A percentile compares a stretch with the other conserved stretches of the same genome.
These are phyloP conservation scores for Torymus aiolomorphi DNA, from an alignment of 2,888 invertebrate species.

Conservation along the genomic window DNA sequence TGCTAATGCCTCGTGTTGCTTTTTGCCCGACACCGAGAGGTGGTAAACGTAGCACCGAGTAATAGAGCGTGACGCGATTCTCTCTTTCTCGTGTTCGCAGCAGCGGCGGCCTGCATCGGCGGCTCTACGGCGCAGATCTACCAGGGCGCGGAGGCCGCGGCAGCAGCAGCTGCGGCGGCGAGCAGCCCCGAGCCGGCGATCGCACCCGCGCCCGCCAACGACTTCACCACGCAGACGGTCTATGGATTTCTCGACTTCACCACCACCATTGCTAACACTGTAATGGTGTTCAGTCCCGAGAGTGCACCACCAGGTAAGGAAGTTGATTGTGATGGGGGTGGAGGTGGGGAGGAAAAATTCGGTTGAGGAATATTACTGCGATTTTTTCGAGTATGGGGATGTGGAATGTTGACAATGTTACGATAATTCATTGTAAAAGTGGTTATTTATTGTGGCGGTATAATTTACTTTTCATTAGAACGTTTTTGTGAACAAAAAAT, in stretches of 20 bases:
- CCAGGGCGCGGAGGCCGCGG: conserved; percentile 53
- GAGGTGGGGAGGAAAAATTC: not conserved
- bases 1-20: too few species aligned
- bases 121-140: conserved; percentile 60
- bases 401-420: too few species aligned
- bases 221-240: conserved; percentile 90
- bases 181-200: conserved; percentile 46
- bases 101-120: conserved; percentile 56
- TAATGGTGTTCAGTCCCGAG: conserved; percentile 95
- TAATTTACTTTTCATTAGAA: too few species aligned
- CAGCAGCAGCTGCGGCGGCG: conserved; percentile 46
- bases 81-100: conserved; percentile 18
- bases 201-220: conserved; percentile 62
- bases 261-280: conserved; percentile 94
- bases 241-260: conserved; percentile 96
- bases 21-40: too few species aligned
- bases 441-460: too few species aligned
- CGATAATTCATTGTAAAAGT: too few species aligned
- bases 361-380: too few species aligned
- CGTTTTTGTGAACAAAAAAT: too few species aligned
- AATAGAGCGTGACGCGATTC: too few species aligned
- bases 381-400: too few species aligned
- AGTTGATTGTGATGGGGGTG: not conserved
- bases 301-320: conserved; percentile 83
- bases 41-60: too few species aligned